Base-by-base conservation (phyloP, 2,888 invertebrate genomes). In the Synanthedon tipuliformis region DNA sequence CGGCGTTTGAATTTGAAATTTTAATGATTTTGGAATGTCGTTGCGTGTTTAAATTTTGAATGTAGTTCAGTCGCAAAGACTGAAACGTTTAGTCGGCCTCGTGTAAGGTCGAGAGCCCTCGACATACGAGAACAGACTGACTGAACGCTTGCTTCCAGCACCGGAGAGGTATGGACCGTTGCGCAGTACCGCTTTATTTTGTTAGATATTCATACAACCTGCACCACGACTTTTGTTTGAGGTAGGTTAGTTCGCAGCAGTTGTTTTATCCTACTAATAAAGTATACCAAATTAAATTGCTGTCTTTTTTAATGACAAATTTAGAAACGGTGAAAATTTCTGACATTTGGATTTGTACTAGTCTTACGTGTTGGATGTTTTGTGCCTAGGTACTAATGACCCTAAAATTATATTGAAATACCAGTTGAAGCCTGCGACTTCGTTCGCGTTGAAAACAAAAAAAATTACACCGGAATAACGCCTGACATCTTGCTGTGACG, bases 101-200 rank as follows among this genome's bases (percentile, higher is more conserved):
- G 45, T 45, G 13, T 45, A 45, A 45, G 45, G 45, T 45, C 45
- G n/a, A 45, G 45, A 45, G 45, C 45, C 15, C 75, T 76, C 81
- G 74, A 73, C 78, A 65, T 64, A 61, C 78, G 68, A 67, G 69
- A 63, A 60, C 58, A 72, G 80, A 81, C 82, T 83, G 81, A 55
- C 57, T 64, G 55, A 48, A 52, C 52, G 52, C 56, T 51, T 52
- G 53, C 51, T 52, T 51, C 59, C 61, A 60, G 61, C 60, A 56
- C 68, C 61, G 61, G 68, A 58, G 61, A 65, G 73, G 69, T 70
- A 70, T 69, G 73, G 69, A 70, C 69, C 71, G 62, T 77, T 82
- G 85, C 83, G 84, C 84, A 84, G 49, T 49, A 49, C 49, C 8
- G 16, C 16, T 13, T 49, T 49, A 23, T 45, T 45, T 45, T n/a